phyloP scores from a whole-genome alignment of 1,140 invertebrate species.

The Zeugodacus cucurbitae region DNA sequence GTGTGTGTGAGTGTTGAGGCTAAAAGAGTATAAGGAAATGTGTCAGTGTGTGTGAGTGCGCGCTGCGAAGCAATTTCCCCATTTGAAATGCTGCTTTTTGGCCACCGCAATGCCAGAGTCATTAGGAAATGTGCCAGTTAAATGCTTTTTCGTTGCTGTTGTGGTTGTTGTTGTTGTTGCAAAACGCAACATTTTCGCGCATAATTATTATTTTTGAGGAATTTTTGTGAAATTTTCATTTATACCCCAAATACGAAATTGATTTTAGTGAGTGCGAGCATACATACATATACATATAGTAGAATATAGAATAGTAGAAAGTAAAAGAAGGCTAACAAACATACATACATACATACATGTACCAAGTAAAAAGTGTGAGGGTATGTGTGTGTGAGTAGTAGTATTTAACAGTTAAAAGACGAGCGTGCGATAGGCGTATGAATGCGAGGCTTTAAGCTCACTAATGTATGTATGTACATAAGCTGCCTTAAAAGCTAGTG shows the following conservation, averaged over 20 bases:
- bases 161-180: too few species aligned
- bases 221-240: background rate
- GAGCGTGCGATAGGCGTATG: background rate
- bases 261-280: slow-evolving; percentile 21
- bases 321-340: background rate
- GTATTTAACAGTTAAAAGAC: background rate
- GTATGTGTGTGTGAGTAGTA: background rate
- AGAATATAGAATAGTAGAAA: background rate
- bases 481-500: background rate
- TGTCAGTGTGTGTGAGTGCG: background rate
- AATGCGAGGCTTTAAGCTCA: background rate
- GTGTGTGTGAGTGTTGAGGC: background rate
- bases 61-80: background rate
- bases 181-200: background rate
- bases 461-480: background rate
- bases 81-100: background rate
- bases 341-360: background rate
- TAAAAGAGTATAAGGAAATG: too few species aligned
- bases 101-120: slow-evolving; percentile 8
- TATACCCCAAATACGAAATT: slow-evolving; percentile 20
- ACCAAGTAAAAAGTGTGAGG: background rate
- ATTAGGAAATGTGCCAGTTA: slow-evolving; percentile 38
- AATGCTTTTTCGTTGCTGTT: slow-evolving; percentile 25
- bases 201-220: background rate
- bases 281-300: background rate